A percentile compares a stretch with the other conserved stretches of the same genome.
phyloP scores from a whole-genome alignment of 2,888 invertebrate species.

The Acleris emargana region DNA sequence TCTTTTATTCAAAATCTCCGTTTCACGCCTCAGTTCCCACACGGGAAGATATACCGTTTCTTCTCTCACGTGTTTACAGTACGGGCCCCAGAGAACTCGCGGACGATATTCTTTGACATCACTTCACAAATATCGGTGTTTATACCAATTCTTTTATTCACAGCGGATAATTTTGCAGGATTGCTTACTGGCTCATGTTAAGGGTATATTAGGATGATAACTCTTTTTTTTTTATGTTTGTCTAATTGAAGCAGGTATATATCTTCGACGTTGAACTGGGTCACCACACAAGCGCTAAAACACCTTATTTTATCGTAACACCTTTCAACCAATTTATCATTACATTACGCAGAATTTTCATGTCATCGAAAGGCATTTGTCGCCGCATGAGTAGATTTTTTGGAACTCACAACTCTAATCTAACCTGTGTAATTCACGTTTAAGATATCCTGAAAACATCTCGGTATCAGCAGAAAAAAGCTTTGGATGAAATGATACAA shows the following conservation, averaged over 20 bases:
- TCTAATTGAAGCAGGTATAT: neutral
- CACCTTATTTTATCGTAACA: no score
- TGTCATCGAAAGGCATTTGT: no score
- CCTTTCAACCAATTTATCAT: no score
- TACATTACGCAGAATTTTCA: no score
- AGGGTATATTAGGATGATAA: neutral
- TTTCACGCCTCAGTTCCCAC: conserved; percentile 63
- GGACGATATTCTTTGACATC: conserved; percentile 42
- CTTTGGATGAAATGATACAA: no score
- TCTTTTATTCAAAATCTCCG: conserved; percentile 65
- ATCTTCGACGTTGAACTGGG: no score
- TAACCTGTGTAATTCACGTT: no score
- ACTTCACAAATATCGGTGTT: conserved; percentile 39
- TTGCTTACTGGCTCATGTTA: conserved; percentile 11
- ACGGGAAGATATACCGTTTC: conserved; percentile 60
- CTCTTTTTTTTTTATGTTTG: neutral
- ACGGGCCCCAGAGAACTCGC: conserved; percentile 44
- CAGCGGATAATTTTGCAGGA: conserved; percentile 19
- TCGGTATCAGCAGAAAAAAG: no score
- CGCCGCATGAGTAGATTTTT: no score
- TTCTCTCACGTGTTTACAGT: conserved; percentile 54
- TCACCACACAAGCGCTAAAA: no score
- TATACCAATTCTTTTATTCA: conserved; percentile 28
- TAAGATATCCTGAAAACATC: no score
- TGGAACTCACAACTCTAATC: no score